Evolutionary conservation across 2,888 invertebrate species (phyloP).

Genomic region (Linyphia triangularis): DNA sequence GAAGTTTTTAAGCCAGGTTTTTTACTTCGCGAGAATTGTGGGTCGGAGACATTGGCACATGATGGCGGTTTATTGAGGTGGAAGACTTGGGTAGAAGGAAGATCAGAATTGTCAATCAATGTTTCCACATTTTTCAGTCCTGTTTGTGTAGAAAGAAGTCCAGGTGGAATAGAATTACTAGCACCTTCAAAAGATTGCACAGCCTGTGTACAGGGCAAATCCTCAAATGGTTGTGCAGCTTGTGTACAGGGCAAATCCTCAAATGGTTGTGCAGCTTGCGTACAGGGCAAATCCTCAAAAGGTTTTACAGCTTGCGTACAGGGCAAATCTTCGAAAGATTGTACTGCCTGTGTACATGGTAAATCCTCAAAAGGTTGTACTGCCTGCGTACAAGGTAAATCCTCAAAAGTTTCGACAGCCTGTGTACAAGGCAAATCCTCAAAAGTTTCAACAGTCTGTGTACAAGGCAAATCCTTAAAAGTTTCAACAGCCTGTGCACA

Average conservation of each 20-base stretch:
- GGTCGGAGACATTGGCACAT: neutral
- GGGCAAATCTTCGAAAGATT: neutral
- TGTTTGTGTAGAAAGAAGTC: neutral
- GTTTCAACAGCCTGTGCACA: neutral
- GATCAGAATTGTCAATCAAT: neutral
- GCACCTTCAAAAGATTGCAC: neutral
- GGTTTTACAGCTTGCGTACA: neutral
- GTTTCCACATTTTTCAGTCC: neutral
- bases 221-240: neutral
- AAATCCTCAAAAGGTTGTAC: neutral
- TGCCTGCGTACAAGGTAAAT: conserved; percentile 10
- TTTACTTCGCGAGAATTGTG: neutral
- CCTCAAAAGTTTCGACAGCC: neutral
- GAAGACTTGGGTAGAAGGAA: neutral
- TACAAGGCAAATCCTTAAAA: neutral
- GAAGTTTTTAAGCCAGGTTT: neutral
- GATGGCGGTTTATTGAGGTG: neutral
- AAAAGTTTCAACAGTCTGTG: neutral
- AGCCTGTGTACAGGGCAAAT: neutral
- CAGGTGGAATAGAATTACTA: neutral
- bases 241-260: conserved; percentile 16
- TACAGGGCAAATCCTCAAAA: neutral
- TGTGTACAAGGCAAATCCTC: neutral
- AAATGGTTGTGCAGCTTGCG: neutral
- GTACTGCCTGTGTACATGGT: neutral